Evolutionary conservation across 2,888 invertebrate genomes (phyloP), one percentile per base, ranked within the genome.

Genomic region (Polymixis lichenea): DNA sequence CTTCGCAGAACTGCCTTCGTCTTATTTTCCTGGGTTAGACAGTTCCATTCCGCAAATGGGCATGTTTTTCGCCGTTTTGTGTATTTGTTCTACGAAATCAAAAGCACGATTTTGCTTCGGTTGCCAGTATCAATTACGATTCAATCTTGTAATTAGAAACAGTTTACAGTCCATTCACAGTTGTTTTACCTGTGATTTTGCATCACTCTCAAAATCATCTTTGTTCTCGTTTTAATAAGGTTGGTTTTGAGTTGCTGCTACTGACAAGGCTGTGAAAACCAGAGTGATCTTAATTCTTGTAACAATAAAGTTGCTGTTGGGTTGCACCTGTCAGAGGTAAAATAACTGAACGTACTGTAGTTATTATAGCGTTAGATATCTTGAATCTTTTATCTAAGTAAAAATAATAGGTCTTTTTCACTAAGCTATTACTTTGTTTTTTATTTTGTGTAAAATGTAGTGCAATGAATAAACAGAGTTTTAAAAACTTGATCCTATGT

Each of bases 21-120:
- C 28, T 49, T 43, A 55, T 58, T 49, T 22, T 38, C 49, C 55
- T 62, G 77, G 55, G 49, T 62, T 55, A 65, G 43, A 66, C 49
- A 75, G 15, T 65, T 80, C 32, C 77, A 83, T 80, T 83, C 77
- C 77, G 43, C 49, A 62, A 75, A 75, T 75, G 43, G 28, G 64
- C 65, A 58, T 28, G 15, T 32, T 75, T 15, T 28, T 64, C 15
- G 13, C 32, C 17, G 22, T 25, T 32, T 53, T 17, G 17, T 1
- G 38, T 17, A 25, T 28, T 49, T 32, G 15, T 56, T 58, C 5
- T n/a, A 38, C 38, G 25, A 38, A 55, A 51, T 49, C 17, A 56
- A 8, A 43, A 25, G 62, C n/a, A 46, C 22, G n/a, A 13, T 56
- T 56, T 64, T 78, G 32, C 3, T 61, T 64, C 7, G 22, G 17